Evolutionary conservation across 2,113 vertebrate genomes (phyloP), one percentile per base, ranked within the genome.

Genomic region (Carollia perspicillata): DNA sequence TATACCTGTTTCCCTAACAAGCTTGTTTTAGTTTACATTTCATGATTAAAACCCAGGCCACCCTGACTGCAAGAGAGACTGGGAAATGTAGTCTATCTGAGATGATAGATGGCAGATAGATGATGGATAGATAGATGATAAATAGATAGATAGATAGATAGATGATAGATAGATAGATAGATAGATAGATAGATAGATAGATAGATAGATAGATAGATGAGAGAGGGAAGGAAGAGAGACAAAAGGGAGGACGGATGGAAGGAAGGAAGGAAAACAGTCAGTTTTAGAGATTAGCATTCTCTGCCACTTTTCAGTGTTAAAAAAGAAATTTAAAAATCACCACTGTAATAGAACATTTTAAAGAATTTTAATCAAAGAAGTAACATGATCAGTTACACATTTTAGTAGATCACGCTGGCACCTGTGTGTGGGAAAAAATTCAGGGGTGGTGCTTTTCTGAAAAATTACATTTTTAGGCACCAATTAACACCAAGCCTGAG

Each of bases 391-490:
- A 33, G 22, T 74, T 95, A 55, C 44, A 51, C 53, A 77, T 93
- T 92, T 95, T 60, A 55, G 35, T 60, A 69, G 44, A 80, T 74
- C 49, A 47, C 5, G 85, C 40, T 79, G n/a, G 44, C 89, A 95
- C 68, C 74, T 95, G 92, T 79, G 51, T 60, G 14, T 96, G 47
- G 86, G 81, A 93, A 89, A 63, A 35, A 85, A 42, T 42, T 84
- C 78, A 8, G 28, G 53, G 60, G 49, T 69, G 63, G 37, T 13
- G 49, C 42, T 79, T 85, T 93, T 96, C 60, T 96, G 66, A 55
- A 68, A 97, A 95, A 96, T 77, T 91, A 53, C 5, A 81, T 80
- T 91, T 94, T 93, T 63, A 85, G 49, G 26, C 78, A 72, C n/a
- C n/a, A 55, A 91, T 94, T 94, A 95, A 69, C 51, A 96, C 37